These are phyloP conservation scores for Trissolcus brochymenae DNA, from an alignment of 2,888 invertebrate genomes.

Conservation along the genomic window DNA sequence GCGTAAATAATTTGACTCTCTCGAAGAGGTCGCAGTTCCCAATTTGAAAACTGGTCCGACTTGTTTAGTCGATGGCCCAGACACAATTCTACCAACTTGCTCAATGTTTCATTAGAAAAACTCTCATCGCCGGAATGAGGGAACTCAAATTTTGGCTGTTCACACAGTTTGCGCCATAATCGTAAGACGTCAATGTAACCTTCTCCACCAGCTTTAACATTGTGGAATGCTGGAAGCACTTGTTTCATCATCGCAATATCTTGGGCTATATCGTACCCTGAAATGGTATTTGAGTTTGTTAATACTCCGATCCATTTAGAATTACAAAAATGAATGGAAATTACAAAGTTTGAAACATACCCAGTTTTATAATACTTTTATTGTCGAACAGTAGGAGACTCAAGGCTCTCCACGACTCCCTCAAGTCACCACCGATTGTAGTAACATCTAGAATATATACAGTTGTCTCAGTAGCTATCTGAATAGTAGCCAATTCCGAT, in stretches of 20 bases:
- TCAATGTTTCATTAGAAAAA: constrained; percentile 82
- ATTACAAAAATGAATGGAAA: too few species aligned
- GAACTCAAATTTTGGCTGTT: constrained; percentile 78
- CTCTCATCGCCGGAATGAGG: constrained; percentile 79
- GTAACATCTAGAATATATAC: constrained; percentile 89
- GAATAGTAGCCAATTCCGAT: constrained; percentile 86
- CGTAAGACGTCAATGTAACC: constrained; percentile 80
- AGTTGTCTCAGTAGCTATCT: constrained; percentile 84
- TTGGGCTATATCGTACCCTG: constrained; percentile 79
- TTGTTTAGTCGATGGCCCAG: constrained; percentile 88
- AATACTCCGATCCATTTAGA: neutral
- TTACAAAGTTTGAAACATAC: constrained; percentile 70
- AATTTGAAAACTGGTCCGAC: constrained; percentile 93
- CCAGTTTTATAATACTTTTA: constrained; percentile 87
- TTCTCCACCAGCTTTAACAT: constrained; percentile 75
- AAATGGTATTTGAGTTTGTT: neutral
- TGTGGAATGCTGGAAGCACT: constrained; percentile 78
- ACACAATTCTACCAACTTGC: constrained; percentile 85
- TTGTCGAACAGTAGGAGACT: constrained; percentile 84
- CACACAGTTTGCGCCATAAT: constrained; percentile 80
- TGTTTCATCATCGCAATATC: constrained; percentile 81
- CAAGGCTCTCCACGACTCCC: constrained; percentile 82
- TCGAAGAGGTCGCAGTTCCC: constrained; percentile 90
- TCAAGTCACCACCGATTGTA: constrained; percentile 78
- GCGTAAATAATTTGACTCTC: constrained; percentile 89